phyloP scores from a whole-genome alignment of 2,113 vertebrate genomes.

The Bungarus multicinctus region DNA sequence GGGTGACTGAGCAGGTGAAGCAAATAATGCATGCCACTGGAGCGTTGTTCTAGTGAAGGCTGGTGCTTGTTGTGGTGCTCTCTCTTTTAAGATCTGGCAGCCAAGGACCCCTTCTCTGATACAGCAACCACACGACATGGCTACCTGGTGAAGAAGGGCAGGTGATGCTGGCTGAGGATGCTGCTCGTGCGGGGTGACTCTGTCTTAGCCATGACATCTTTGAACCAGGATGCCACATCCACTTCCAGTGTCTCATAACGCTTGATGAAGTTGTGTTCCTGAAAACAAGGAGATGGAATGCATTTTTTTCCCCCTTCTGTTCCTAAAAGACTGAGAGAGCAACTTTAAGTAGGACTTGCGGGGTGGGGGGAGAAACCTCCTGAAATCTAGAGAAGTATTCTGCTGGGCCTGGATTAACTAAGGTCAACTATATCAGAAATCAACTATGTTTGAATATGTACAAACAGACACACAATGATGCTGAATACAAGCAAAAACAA shows the following conservation, averaged over 20 bases:
- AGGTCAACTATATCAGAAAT: background rate
- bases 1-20: conserved; percentile 14
- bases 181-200: conserved; percentile 90
- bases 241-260: conserved; percentile 90
- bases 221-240: conserved; percentile 95
- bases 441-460: background rate
- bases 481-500: background rate
- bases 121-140: conserved; percentile 37
- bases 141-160: conserved; percentile 95
- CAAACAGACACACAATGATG: background rate
- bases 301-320: background rate
- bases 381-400: background rate
- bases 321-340: background rate
- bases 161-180: conserved; percentile 88
- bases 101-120: conserved; percentile 14
- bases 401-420: background rate
- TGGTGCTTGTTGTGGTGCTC: conserved; percentile 24
- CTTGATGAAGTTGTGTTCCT: conserved; percentile 93
- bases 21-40: conserved; percentile 2
- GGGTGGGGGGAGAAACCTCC: background rate
- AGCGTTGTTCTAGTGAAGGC: conserved; percentile 31
- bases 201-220: conserved; percentile 92
- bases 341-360: background rate
- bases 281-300: background rate
- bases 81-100: conserved; percentile 11